Conservation (phyloP, 2,888 invertebrate genomes). For the Euzetes globulus region DNA sequence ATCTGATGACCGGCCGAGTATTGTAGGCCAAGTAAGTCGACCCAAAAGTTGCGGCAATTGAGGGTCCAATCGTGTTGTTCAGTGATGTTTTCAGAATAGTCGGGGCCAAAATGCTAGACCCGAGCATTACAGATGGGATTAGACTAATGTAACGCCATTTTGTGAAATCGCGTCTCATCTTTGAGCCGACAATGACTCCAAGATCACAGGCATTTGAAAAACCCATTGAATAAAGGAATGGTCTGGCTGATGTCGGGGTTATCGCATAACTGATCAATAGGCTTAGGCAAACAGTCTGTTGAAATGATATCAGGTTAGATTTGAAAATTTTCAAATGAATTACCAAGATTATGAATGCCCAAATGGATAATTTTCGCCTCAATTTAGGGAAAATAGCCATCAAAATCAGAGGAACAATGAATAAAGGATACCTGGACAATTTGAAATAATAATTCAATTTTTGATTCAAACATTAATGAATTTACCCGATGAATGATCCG, state of each 20-base stretch:
- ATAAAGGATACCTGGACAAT: not conserved
- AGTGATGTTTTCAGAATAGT: not conserved
- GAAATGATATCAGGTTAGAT: not conserved
- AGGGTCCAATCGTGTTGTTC: constrained; percentile 6
- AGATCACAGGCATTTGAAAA: not conserved
- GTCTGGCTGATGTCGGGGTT: not conserved
- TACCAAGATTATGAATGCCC: too few relatives aligned
- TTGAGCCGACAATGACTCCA: not conserved
- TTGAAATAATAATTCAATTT: not conserved
- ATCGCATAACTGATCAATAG: constrained; percentile 8
- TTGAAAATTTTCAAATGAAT: not conserved
- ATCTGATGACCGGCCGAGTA: not conserved
- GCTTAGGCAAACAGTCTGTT: not conserved
- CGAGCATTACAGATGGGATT: not conserved
- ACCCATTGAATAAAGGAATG: constrained; percentile 15
- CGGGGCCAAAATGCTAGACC: not conserved
- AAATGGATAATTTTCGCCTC: too few relatives aligned
- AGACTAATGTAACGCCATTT: constrained; percentile 4
- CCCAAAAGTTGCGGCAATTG: not conserved
- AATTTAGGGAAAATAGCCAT: too few relatives aligned
- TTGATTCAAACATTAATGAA: too few relatives aligned
- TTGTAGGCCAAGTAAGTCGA: not conserved
- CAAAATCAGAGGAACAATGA: not conserved
- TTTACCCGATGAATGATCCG: constrained; percentile 9
- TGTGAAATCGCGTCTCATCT: not conserved